Evolutionary conservation across 2,113 vertebrate genomes (phyloP).

Genomic region (Chloropsis hardwickii): DNA sequence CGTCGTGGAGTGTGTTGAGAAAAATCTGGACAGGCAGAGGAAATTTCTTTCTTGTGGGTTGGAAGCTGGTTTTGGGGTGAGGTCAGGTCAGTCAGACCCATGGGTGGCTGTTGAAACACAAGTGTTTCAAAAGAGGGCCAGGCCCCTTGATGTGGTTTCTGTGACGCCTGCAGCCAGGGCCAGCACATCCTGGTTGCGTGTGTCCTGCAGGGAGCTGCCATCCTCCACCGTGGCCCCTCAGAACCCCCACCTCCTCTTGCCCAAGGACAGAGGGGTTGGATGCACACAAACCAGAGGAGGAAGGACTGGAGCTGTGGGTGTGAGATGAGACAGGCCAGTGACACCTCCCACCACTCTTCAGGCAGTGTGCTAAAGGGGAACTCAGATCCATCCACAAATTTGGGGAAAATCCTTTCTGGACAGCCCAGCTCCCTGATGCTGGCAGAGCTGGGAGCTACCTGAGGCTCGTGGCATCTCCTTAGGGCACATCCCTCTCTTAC

Average conservation of each 20-base stretch:
- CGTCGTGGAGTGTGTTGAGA: fast-evolving
- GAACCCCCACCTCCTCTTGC: background rate
- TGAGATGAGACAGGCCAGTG: background rate
- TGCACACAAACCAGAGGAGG: background rate
- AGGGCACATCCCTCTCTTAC: background rate
- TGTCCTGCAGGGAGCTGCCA: background rate
- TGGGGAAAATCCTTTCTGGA: background rate
- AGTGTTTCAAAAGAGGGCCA: background rate
- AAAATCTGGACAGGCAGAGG: background rate
- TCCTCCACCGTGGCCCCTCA: background rate
- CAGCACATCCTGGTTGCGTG: background rate
- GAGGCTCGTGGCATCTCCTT: background rate
- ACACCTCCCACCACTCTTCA: fast-evolving
- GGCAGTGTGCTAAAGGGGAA: fast-evolving
- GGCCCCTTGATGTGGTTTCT: constrained; percentile 1
- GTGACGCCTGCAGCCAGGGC: background rate
- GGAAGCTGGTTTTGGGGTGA: background rate
- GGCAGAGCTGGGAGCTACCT: background rate
- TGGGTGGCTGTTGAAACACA: constrained; percentile 5
- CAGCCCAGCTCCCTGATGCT: background rate
- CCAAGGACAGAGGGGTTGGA: background rate
- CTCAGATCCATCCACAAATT: background rate
- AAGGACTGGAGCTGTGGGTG: background rate
- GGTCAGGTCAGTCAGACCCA: background rate
- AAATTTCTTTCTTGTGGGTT: background rate